Conservation (phyloP, 2,888 invertebrate species). For the Drosophila lutescens region DNA sequence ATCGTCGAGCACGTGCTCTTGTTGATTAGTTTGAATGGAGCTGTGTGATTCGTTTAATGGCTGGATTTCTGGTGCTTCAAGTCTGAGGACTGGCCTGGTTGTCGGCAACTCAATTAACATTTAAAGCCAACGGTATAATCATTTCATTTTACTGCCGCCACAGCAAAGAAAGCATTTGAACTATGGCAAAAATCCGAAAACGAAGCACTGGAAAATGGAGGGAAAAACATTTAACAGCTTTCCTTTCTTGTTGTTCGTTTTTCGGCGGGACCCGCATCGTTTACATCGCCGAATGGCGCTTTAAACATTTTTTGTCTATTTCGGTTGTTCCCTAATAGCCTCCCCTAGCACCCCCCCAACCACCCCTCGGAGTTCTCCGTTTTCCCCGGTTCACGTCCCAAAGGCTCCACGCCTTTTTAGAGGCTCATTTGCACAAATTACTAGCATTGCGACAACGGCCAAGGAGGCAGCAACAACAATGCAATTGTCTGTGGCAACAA, state of each 20-base stretch:
- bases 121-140: slow-evolving; percentile 33
- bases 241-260: slow-evolving; percentile 59
- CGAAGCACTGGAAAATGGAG: slow-evolving; percentile 21
- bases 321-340: slow-evolving; percentile 2
- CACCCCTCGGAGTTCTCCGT: background rate
- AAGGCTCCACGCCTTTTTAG: slow-evolving; percentile 64
- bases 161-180: slow-evolving; percentile 10
- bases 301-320: slow-evolving; percentile 62
- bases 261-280: slow-evolving; percentile 52
- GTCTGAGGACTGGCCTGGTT: slow-evolving; percentile 1
- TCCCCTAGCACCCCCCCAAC: background rate
- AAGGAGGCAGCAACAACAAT: slow-evolving; percentile 57
- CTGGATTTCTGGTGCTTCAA: slow-evolving; percentile 2
- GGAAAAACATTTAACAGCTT: slow-evolving; percentile 59
- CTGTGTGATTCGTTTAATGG: background rate
- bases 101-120: slow-evolving; percentile 37
- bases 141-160: slow-evolving; percentile 24
- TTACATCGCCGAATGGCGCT: slow-evolving; percentile 69
- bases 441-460: slow-evolving; percentile 70
- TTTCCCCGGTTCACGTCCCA: slow-evolving; percentile 32
- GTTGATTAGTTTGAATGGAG: slow-evolving; percentile 16
- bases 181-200: slow-evolving; percentile 35
- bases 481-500: slow-evolving; percentile 64
- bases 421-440: slow-evolving; percentile 82
- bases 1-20: slow-evolving; percentile 59